Base-by-base conservation (phyloP, 1,140 invertebrate genomes). In the Fopius arisanus region DNA sequence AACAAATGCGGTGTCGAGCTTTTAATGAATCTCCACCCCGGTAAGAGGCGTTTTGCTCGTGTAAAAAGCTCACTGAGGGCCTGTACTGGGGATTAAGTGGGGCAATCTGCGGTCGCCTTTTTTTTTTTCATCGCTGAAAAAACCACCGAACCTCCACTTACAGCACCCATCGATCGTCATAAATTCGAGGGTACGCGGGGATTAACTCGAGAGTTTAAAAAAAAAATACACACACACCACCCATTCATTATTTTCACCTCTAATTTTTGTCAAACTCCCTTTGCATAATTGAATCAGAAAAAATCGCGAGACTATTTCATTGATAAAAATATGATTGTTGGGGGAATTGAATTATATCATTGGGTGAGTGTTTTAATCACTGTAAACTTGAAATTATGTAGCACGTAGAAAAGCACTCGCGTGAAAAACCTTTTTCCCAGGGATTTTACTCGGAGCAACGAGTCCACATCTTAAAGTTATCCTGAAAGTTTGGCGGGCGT, bases 131-230 rank as follows among this genome's bases (percentile, higher is more conserved):
- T 70, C 75, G 76, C 75, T 68, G 69, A 79, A 82, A 80, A 54
- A 59, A 59, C 10, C 78, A 26, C 10, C 10, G 78, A 78, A 74
- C 67, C 73, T 79, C 82, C 81, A 83, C 84, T 87, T 83, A 84
- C 81, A 79, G 76, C 23, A 23, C 54, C 81, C 86, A 87, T 87
- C 86, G 85, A 88, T 86, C 83, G 85, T 80, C 83, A 82, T 82
- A 83, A 86, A 85, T 87, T 79, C 78, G 78, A 70, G 73, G 78
- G 74, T 80, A 82, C 75, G 78, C 77, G 75, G 73, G 68, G 26
- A 59, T 62, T 70, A 70, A 65, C 62, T 31, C 10, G 14, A 65
- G 28, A 31, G n/a, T 31, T n/a, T n/a, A n/a, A n/a, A n/a, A 65
- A 65, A 65, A 62, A 62, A 65, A 31, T 29, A 29, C 5, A 65